Percentiles rank a stretch among this genome's conserved stretches.
Conservation (phyloP, 2,888 invertebrate genomes). For the Drosophila birchii region DNA sequence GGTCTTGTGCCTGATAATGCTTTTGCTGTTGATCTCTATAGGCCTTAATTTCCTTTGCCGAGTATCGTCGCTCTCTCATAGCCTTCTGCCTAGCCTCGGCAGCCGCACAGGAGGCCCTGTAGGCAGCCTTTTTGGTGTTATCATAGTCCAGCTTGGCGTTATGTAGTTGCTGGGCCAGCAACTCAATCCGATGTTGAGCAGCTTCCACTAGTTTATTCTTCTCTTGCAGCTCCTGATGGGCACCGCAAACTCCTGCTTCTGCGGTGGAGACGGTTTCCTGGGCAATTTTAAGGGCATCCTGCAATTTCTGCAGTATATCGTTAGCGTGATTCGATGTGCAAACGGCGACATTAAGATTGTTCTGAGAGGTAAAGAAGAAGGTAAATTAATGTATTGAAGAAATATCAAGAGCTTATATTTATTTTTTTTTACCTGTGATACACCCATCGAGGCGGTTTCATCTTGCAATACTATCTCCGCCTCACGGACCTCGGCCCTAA, state of each 20-base stretch:
- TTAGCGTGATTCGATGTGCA: constrained; percentile 87
- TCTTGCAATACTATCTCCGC: constrained; percentile 87
- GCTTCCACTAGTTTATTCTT: constrained; percentile 89
- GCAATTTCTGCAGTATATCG: constrained; percentile 85
- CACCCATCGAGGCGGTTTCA: constrained; percentile 87
- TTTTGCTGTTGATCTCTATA: constrained; percentile 1
- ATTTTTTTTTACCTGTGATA: constrained; percentile 86
- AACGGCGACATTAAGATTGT: constrained; percentile 87
- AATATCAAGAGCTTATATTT: too few species aligned
- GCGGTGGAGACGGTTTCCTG: constrained; percentile 86
- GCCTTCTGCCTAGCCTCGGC: constrained; percentile 87
- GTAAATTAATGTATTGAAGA: neutral
- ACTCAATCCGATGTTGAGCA: constrained; percentile 88
- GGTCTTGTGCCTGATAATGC: neutral
- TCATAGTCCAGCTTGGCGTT: constrained; percentile 88
- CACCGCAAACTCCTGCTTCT: constrained; percentile 87
- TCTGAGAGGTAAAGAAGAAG: constrained; percentile 82
- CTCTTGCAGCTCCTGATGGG: constrained; percentile 87
- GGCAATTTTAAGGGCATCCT: constrained; percentile 85
- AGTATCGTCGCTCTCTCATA: constrained; percentile 33
- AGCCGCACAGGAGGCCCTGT: constrained; percentile 89
- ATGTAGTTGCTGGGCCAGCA: constrained; percentile 87
- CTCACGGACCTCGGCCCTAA: constrained; percentile 88
- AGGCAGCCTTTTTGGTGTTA: constrained; percentile 89
- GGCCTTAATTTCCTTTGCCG: constrained; percentile 1